Evolutionary conservation across 2,797 vertebrate genomes (phyloP).

Genomic region (Megalops cyprinoides): DNA sequence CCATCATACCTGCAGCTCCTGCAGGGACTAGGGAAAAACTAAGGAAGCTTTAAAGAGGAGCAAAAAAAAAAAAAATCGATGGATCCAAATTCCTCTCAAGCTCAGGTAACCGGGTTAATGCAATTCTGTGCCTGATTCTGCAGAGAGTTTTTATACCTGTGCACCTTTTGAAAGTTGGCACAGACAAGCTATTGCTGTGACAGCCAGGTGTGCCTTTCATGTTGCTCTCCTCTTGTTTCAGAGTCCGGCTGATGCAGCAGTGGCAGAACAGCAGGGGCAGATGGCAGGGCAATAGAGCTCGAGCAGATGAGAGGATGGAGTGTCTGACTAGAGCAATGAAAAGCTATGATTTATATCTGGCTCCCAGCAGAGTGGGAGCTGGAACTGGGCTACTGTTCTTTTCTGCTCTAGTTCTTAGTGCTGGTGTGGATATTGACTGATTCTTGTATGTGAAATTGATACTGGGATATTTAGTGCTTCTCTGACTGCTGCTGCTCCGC

Average conservation of each 20-base stretch:
- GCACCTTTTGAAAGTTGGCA: background rate
- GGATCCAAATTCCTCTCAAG: background rate
- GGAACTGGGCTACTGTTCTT: conserved; percentile 37
- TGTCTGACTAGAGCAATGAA: conserved; percentile 38
- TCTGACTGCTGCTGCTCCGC: conserved; percentile 29
- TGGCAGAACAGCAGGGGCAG: background rate
- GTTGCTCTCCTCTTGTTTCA: background rate
- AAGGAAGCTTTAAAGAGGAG: background rate
- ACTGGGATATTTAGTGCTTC: conserved; percentile 47
- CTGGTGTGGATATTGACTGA: conserved; percentile 32
- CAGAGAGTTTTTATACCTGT: background rate
- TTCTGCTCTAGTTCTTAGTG: conserved; percentile 45
- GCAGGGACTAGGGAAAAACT: background rate
- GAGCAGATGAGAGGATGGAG: conserved; percentile 31
- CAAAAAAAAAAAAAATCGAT: background rate
- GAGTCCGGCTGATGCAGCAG: background rate
- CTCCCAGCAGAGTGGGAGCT: conserved; percentile 27
- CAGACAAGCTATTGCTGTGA: background rate
- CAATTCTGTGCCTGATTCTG: background rate
- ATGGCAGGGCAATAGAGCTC: too few relatives aligned
- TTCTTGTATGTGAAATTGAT: conserved; percentile 48
- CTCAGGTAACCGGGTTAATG: background rate
- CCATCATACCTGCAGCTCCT: background rate
- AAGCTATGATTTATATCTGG: conserved; percentile 42
- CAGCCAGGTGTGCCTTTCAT: background rate